These are phyloP conservation scores for Myoxocephalus aenaeus DNA, from an alignment of 2,797 vertebrate genomes.

Conservation along the genomic window DNA sequence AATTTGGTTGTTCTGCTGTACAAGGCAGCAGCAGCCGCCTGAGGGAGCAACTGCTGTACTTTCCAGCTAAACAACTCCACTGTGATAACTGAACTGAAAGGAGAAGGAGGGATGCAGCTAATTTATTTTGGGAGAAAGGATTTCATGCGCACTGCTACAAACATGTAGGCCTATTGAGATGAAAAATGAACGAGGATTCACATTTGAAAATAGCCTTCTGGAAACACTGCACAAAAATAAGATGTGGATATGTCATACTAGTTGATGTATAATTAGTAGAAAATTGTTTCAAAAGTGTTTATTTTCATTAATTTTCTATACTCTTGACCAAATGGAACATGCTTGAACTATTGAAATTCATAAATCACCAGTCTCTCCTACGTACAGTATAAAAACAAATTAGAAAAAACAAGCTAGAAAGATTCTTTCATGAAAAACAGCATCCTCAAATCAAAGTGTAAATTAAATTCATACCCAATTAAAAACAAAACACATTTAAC, in stretches of 20 bases:
- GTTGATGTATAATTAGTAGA: conserved; percentile 45
- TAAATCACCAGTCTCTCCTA: conserved; percentile 43
- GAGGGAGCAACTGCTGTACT: conserved; percentile 40
- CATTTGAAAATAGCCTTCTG: conserved; percentile 28
- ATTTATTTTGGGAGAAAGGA: conserved; percentile 46
- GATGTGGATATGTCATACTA: conserved; percentile 37
- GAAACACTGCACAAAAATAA: conserved; percentile 46
- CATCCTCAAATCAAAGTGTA: conserved; percentile 68
- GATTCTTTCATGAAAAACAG: conserved; percentile 48
- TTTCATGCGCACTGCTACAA: conserved; percentile 62
- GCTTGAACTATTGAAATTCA: conserved; percentile 48
- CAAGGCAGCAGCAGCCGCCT: conserved; percentile 46
- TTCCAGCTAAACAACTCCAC: conserved; percentile 37
- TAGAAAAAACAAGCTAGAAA: conserved; percentile 65
- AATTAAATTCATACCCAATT: conserved; percentile 30
- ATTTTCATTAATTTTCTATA: conserved; percentile 44
- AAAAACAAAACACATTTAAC: conserved; percentile 41
- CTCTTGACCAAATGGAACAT: conserved; percentile 62
- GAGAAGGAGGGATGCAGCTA: conserved; percentile 31
- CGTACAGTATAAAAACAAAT: conserved; percentile 68
- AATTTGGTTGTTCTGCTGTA: conserved; percentile 47
- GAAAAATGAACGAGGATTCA: conserved; percentile 22
- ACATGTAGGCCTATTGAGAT: conserved; percentile 32
- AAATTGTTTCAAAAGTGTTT: conserved; percentile 34
- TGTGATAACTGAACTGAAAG: conserved; percentile 43